Percentiles rank a stretch among this genome's conserved stretches.
Conservation (phyloP, 2,797 vertebrate genomes). For the Acipenser oxyrinchus region DNA sequence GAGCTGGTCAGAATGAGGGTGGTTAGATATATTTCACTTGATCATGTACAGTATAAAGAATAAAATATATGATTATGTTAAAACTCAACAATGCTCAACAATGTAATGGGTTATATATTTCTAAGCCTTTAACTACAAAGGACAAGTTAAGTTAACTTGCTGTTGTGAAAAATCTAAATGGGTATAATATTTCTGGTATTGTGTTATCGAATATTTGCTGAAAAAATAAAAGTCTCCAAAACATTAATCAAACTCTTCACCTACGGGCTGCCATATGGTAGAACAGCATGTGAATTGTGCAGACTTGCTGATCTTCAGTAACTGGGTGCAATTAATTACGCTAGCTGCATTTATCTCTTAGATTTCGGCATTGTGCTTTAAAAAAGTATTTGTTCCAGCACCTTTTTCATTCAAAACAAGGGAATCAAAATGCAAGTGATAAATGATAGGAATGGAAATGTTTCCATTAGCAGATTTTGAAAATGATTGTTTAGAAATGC, state of each 20-base stretch:
- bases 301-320: constrained; percentile 99
- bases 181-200: constrained; percentile 62
- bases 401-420: constrained; percentile 80
- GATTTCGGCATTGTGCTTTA: constrained; percentile 73
- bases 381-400: constrained; percentile 84
- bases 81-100: too few species aligned
- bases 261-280: constrained; percentile 99
- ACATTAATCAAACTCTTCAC: constrained; percentile 99
- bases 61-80: too few species aligned
- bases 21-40: too few species aligned
- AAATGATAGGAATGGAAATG: constrained; percentile 88
- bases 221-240: constrained; percentile 79
- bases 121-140: too few species aligned
- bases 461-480: constrained; percentile 77
- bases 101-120: too few species aligned
- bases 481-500: constrained; percentile 62
- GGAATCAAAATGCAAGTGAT: constrained; percentile 90
- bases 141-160: too few species aligned
- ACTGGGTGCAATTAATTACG: constrained; percentile 99
- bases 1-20: too few species aligned
- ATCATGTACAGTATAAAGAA: too few species aligned
- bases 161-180: too few species aligned
- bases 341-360: constrained; percentile 95
- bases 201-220: constrained; percentile 87
- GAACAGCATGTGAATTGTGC: constrained; percentile 97